Base-by-base conservation (phyloP, 2,113 vertebrate genomes). In the Paralichthys olivaceus region DNA sequence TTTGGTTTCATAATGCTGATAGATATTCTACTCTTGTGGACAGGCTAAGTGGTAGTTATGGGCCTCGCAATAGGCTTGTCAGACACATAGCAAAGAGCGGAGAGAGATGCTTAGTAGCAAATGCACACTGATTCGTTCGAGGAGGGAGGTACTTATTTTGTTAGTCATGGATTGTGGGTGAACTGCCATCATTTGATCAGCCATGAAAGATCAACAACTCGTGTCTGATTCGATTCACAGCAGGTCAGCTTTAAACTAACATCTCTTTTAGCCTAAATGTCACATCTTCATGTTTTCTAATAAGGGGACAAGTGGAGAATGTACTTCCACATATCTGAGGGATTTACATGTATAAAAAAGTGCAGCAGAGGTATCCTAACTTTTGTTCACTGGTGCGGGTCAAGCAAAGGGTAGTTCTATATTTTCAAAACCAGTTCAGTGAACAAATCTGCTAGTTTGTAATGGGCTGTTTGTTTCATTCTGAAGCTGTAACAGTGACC, bases 1-100 rank as follows among this genome's bases (percentile, higher is more conserved):
- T 47, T 89, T 62, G 75, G 77, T 70, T 90, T 60, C 66, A 75
- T 88, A 86, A 84, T 77, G n/a, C 80, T 86, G 87, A 90, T 87
- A 89, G 77, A 87, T 84, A 70, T 81, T 90, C 63, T 45, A 29
- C 67, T 77, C 23, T 63, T 87, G 78, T 86, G 85, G 83, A 87
- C 87, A 80, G 85, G 66, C 75, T 81, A 83, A 87, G 69, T 79
- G 80, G 76, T 82, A 81, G 75, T 82, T 81, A 47, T 74, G 78
- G 68, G 78, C 67, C 68, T 79, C 20, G 28, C 53, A 78, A 56
- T 64, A 77, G 69, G 40, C 1, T 47, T 76, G 73, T 65, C 40
- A 86, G 75, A 77, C 61, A 63, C 60, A 67, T 20, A 79, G 51
- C 57, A 75, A 13, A 37, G 63, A 67, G 69, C 58, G 70, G 37